Evolutionary conservation across 2,797 vertebrate species (phyloP).

Genomic region (Thaleichthys pacificus): DNA sequence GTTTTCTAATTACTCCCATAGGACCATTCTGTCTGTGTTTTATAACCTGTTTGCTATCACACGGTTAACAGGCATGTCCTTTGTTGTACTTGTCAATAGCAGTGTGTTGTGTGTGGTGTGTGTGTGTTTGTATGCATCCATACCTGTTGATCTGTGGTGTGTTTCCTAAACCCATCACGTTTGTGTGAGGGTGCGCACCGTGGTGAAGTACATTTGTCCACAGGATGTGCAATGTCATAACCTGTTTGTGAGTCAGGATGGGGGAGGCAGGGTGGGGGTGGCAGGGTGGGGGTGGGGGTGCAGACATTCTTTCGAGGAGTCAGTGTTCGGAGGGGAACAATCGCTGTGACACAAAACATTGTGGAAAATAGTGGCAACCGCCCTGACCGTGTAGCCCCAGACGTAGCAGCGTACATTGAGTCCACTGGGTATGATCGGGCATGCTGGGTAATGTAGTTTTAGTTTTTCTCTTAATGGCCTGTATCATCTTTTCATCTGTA

Average conservation of each 20-base stretch:
- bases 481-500: no score
- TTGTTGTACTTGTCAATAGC: background rate
- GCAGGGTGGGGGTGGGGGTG: constrained; percentile 63
- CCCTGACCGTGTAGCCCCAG: constrained; percentile 35
- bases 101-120: background rate
- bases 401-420: constrained; percentile 18
- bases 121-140: background rate
- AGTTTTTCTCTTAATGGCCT: no score
- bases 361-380: constrained; percentile 63
- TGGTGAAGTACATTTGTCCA: constrained; percentile 40
- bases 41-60: background rate
- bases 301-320: constrained; percentile 69
- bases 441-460: no score
- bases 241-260: constrained; percentile 48
- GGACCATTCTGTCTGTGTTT: background rate
- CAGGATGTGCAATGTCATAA: constrained; percentile 48
- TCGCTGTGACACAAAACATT: constrained; percentile 63
- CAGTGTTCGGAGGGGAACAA: constrained; percentile 64
- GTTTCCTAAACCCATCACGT: constrained; percentile 4
- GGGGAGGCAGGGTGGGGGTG: constrained; percentile 15
- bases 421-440: no score
- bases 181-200: constrained; percentile 1
- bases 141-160: background rate
- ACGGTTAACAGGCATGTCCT: background rate
- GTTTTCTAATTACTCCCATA: background rate